phyloP scores from a whole-genome alignment of 2,888 invertebrate species.

The Nemoura dubitans region DNA sequence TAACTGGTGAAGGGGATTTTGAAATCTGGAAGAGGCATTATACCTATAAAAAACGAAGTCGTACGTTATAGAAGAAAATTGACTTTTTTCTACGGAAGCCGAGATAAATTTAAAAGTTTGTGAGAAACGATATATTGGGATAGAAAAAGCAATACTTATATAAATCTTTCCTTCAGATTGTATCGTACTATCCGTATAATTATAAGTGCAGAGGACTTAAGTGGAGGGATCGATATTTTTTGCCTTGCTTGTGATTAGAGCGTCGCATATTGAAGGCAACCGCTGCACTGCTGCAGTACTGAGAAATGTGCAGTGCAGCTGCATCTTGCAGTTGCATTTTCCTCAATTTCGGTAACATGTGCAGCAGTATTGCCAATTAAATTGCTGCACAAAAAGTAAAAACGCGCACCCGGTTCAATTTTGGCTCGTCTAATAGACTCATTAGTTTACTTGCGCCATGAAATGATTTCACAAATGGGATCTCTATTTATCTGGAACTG shows the following conservation, averaged over 20 bases:
- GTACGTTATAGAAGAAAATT: background rate
- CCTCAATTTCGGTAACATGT: background rate
- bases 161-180: background rate
- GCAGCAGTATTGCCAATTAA: background rate
- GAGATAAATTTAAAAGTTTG: background rate
- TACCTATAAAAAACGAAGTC: background rate
- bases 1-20: background rate
- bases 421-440: background rate
- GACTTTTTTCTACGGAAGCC: background rate
- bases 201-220: background rate
- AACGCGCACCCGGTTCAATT: too few species aligned
- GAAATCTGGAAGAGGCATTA: slow-evolving; percentile 12
- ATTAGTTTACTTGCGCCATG: background rate
- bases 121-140: background rate
- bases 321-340: too few species aligned
- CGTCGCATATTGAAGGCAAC: background rate
- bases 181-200: background rate
- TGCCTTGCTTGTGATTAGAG: background rate
- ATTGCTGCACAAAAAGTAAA: background rate
- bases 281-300: background rate
- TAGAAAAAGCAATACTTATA: background rate
- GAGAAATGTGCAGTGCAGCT: background rate
- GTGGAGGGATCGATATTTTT: background rate
- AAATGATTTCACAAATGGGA: background rate
- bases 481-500: background rate